phyloP scores from a whole-genome alignment of 2,113 vertebrate genomes.

The Meleagris gallopavo region DNA sequence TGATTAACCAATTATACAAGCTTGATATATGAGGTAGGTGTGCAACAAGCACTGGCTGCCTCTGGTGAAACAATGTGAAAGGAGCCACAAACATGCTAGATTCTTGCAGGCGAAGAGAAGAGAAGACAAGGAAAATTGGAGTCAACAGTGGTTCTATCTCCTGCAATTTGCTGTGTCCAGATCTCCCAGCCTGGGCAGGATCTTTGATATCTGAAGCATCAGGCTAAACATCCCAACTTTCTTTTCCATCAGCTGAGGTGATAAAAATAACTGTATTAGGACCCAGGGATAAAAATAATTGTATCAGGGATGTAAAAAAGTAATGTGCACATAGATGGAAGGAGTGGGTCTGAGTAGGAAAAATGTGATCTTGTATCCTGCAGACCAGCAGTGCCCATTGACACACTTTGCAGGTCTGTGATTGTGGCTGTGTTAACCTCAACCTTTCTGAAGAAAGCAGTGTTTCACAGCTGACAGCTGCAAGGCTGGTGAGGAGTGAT shows the following conservation, averaged over 20 bases:
- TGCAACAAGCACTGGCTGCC: not conserved
- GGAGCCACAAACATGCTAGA: not conserved
- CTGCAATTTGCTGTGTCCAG: not conserved
- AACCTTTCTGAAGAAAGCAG: not conserved
- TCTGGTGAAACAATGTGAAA: not conserved
- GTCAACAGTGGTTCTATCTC: not conserved
- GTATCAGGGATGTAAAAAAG: not conserved
- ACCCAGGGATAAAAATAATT: not conserved
- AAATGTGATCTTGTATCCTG: not conserved
- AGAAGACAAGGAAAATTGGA: not conserved
- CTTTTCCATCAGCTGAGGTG: not conserved
- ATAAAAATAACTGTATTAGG: not conserved
- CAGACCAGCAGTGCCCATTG: rapidly evolving
- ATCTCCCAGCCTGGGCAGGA: not conserved
- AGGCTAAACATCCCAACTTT: not conserved
- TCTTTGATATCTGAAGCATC: not conserved
- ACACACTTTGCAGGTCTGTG: not conserved
- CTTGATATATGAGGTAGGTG: not conserved
- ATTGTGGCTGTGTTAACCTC: not conserved
- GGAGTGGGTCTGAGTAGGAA: not conserved
- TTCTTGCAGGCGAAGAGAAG: not conserved
- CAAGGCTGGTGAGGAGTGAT: not conserved
- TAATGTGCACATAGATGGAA: not conserved
- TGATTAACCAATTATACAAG: not conserved
- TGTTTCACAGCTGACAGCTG: not conserved